A percentile compares a stretch with the other conserved stretches of the same genome.
phyloP scores from a whole-genome alignment of 1,140 invertebrate species.

The Ladona fulva region DNA sequence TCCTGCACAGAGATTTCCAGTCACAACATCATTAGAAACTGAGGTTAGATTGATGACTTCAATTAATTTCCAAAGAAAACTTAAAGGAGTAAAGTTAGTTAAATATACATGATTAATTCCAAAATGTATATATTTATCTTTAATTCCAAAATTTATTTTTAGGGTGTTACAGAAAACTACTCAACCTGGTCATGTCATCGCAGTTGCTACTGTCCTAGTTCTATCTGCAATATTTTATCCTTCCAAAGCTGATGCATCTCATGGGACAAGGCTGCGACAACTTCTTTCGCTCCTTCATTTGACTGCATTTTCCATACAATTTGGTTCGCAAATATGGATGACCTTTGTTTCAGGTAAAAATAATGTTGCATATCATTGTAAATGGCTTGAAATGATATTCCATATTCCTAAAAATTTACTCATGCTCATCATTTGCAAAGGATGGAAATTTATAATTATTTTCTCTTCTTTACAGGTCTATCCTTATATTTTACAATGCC shows the following conservation, averaged over 20 bases:
- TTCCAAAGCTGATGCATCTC: neutral
- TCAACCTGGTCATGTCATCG: conserved; percentile 65
- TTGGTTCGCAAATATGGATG: conserved; percentile 82
- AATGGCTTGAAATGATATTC: conserved; percentile 7
- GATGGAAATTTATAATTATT: neutral
- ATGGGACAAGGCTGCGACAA: conserved; percentile 15
- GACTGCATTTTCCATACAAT: conserved; percentile 60
- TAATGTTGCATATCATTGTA: conserved; percentile 15
- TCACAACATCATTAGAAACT: no score
- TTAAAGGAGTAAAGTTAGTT: no score
- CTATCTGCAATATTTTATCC: conserved; percentile 39
- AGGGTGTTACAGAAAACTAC: conserved; percentile 59
- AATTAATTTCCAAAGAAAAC: no score
- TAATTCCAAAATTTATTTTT: no score
- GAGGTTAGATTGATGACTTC: no score
- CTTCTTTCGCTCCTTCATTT: conserved; percentile 51
- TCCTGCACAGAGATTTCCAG: no score
- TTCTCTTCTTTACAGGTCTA: conserved; percentile 48
- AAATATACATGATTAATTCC: no score
- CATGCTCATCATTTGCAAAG: neutral
- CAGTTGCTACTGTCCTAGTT: conserved; percentile 50
- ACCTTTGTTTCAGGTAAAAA: conserved; percentile 68
- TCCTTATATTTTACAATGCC: conserved; percentile 72
- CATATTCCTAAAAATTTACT: conserved; percentile 15
- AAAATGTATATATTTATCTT: no score